These are phyloP conservation scores for Zaprionus kolodkinae DNA, from an alignment of 1,140 invertebrate genomes.

Conservation along the genomic window DNA sequence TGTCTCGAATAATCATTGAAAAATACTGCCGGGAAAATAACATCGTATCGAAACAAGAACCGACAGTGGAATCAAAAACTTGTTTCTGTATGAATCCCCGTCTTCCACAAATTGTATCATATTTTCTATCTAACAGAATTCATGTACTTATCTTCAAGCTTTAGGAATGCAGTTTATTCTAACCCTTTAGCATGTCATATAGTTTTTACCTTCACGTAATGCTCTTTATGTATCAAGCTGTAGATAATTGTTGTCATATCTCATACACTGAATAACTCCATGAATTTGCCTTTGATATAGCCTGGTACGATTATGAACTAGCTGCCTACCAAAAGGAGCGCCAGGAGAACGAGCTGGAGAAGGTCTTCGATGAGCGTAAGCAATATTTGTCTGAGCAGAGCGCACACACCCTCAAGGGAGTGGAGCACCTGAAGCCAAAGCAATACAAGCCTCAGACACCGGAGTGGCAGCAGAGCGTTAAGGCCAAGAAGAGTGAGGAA, in stretches of 20 bases:
- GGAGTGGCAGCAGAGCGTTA: conserved; percentile 93
- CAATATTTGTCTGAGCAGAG: conserved; percentile 88
- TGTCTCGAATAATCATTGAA: conserved; percentile 32
- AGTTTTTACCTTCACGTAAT: conserved; percentile 20
- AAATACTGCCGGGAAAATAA: not conserved
- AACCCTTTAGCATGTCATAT: conserved; percentile 34
- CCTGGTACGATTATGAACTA: conserved; percentile 96
- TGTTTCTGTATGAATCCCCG: not conserved
- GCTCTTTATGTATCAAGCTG: conserved; percentile 25
- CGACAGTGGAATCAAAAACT: not conserved
- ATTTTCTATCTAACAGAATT: conserved; percentile 23
- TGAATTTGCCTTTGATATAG: conserved; percentile 85
- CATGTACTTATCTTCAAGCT: conserved; percentile 38
- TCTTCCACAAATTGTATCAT: conserved; percentile 9
- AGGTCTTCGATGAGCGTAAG: conserved; percentile 93
- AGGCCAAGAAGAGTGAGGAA: conserved; percentile 92
- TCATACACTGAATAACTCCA: conserved; percentile 28
- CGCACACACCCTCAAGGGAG: conserved; percentile 86
- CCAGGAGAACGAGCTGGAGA: conserved; percentile 93
- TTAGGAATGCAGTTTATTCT: conserved; percentile 37
- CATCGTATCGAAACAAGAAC: conserved; percentile 1
- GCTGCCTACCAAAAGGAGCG: conserved; percentile 93
- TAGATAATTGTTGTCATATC: not conserved
- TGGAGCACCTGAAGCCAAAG: conserved; percentile 88
- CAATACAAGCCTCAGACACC: conserved; percentile 89